These are phyloP conservation scores for Epinephelus cyanopodus DNA, from an alignment of 2,113 vertebrate genomes.

Conservation along the genomic window DNA sequence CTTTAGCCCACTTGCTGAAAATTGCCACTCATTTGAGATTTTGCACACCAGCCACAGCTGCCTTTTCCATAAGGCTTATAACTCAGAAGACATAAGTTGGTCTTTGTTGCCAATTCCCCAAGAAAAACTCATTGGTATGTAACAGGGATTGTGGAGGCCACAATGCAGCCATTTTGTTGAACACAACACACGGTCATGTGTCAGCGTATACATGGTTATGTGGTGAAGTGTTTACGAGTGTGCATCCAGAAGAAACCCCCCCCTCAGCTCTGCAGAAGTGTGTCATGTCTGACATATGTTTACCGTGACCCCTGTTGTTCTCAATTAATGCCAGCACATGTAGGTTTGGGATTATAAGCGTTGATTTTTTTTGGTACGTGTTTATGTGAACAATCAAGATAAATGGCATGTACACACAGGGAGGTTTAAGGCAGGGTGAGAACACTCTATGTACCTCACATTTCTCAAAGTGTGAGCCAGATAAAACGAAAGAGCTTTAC, in stretches of 20 bases:
- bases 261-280: conserved; percentile 15
- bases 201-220: not conserved
- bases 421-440: not conserved
- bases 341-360: not conserved
- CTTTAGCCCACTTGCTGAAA: conserved; percentile 6
- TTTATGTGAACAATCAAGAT: not conserved
- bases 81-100: not conserved
- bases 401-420: not conserved
- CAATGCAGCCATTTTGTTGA: conserved; percentile 48
- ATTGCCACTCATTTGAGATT: conserved; percentile 22
- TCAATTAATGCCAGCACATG: conserved; percentile 22
- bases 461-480: conserved; percentile 5
- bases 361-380: not conserved
- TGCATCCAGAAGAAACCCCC: not conserved
- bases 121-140: conserved; percentile 23
- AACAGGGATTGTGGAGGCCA: conserved; percentile 4
- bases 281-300: conserved; percentile 38
- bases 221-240: conserved; percentile 2
- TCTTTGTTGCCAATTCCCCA: conserved; percentile 14
- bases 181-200: conserved; percentile 21
- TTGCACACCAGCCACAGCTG: conserved; percentile 27
- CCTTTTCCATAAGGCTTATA: not conserved
- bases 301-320: conserved; percentile 33
- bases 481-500: conserved; percentile 32
- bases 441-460: not conserved